Evolutionary conservation across 2,113 vertebrate species (phyloP), one percentile per base, ranked within the genome.

Genomic region (Sinosuthora webbiana): DNA sequence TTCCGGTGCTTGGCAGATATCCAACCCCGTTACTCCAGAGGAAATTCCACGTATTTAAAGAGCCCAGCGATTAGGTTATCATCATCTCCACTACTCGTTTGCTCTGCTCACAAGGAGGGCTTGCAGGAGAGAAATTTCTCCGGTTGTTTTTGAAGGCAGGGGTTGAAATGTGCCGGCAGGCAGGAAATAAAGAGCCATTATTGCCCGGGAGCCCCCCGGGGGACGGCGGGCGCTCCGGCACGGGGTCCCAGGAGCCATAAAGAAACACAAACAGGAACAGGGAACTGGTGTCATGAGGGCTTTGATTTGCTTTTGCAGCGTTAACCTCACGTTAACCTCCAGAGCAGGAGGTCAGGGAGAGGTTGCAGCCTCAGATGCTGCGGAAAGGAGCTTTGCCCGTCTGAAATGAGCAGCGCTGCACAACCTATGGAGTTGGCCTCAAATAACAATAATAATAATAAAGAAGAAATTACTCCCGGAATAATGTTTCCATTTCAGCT

Each of bases 161-260:
- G 82, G 83, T 37, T 76, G 83, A 78, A 92, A 35, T 75, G 90
- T 13, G 93, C 88, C 94, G 62, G 37, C 49, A 11, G 94, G 92
- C 94, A 96, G 95, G 95, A 96, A 96, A 95, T 96, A 95, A 91
- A 94, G 92, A 82, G 83, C 68, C 65, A 18, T 95, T 92, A 87
- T 96, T 81, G 49, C 60, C 85, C 25, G 11, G 9, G 10, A 81
- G 57, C 47, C 83, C 89, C 83, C 87, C 2, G 3, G 79, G 95
- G 94, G n/a, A 75, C 7, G 88, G 94, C 93, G 60, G 73, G 69
- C 79, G 8, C 73, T 96, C 92, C 79, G 93, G 86, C 95, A 30
- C 56, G 80, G 69, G 92, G 47, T 90, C 88, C 94, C 92, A 1
- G 70, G 88, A 92, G 80, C 24, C 83, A 68, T 33, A 96, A 78